Base-by-base conservation (phyloP, 2,113 vertebrate genomes). In the Lepisosteus oculatus region DNA sequence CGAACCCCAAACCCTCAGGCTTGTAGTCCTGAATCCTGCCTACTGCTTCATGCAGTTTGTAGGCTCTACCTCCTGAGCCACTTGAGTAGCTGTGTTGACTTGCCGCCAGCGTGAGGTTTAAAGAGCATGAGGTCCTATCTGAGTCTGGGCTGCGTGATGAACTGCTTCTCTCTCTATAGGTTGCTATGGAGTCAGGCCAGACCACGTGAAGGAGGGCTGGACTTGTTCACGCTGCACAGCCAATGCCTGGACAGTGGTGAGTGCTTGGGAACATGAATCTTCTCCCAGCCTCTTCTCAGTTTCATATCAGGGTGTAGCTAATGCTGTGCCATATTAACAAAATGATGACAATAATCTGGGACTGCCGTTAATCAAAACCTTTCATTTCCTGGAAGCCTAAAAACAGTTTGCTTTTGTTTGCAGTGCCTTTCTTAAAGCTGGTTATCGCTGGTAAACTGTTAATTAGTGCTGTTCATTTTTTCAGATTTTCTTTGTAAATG, bases 181-280 rank as follows among this genome's bases (percentile, higher is more conserved):
- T 85, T 99, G 97, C 81, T 99, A 97, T 0, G 97, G 97, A 66
- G 90, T 98, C 3, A 95, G 88, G 62, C 93, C 95, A 0, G 93
- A 96, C 71, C 83, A 90, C 68, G 90, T 93, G 66, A 87, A 87
- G 0, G 88, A 93, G 0, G 81, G 87, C 67, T 99, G 97, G 97
- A 91, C 78, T 42, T 99, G 97, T 73, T 93, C 94, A 6, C 92
- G 97, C 15, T 99, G 97, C 82, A 69, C 88, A 0, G 89, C 89
- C 47, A 89, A 79, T 2, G 94, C 93, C 0, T 95, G 94, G 94
- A 91, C 91, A 13, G 94, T 91, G 88, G 97, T 99, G 82, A 93
- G 93, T 75, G 42, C 2, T 11, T 12, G 8, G 17, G 11, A 1
- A 59, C 11, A 59, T 13, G 12, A 59, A 59, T 3, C 11, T n/a